phyloP scores from a whole-genome alignment of 1,140 invertebrate species.

The Frieseomelitta varia region DNA sequence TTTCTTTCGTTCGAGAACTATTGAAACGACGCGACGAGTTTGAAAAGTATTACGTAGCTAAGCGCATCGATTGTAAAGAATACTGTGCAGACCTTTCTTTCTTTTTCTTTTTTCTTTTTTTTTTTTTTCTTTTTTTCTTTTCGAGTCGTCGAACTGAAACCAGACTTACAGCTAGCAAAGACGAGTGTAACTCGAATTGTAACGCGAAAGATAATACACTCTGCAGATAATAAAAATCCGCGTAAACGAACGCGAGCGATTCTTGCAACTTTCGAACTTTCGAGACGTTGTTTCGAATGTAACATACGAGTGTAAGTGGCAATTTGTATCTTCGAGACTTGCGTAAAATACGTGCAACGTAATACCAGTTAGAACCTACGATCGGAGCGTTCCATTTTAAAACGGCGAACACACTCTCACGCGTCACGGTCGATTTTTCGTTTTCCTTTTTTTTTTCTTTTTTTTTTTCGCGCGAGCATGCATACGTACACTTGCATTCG shows the following conservation, averaged over 20 bases:
- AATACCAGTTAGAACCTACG: not conserved
- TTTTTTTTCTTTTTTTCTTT: not conserved
- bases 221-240: not conserved
- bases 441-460: not conserved
- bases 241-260: conserved; percentile 19
- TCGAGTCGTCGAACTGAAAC: not conserved
- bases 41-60: not conserved
- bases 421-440: not conserved
- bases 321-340: conserved; percentile 12
- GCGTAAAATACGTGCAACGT: not conserved
- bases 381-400: conserved; percentile 7
- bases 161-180: conserved; percentile 10
- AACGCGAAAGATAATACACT: not conserved
- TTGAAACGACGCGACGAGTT: not conserved
- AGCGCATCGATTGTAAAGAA: not conserved
- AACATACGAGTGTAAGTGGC: conserved; percentile 5
- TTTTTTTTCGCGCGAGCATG: not conserved
- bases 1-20: not conserved
- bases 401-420: not conserved
- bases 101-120: not conserved
- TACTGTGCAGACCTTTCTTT: not conserved
- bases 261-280: conserved; percentile 18
- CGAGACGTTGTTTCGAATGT: conserved; percentile 17
- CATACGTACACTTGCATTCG: too few species aligned
- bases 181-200: not conserved